A percentile compares a stretch with the other conserved stretches of the same genome.
Conservation (phyloP, 2,113 vertebrate species). For the Pteruthius melanotis region DNA sequence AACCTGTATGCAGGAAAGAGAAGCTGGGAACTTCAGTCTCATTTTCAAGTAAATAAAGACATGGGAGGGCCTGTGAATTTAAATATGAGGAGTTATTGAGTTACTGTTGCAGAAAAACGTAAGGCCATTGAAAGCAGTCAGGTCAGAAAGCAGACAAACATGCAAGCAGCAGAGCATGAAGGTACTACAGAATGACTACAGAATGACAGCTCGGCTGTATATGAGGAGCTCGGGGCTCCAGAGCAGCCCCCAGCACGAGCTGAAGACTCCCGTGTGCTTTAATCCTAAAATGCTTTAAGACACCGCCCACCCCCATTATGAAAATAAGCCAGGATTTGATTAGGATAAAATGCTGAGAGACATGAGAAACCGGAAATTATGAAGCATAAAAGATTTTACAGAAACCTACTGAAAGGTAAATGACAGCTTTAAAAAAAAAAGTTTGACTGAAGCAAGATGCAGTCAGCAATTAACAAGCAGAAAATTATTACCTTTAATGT, state of each 20-base stretch:
- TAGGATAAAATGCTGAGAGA: neutral
- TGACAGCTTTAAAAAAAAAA: neutral
- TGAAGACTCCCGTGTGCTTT: neutral
- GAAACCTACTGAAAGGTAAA: neutral
- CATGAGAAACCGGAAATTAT: neutral
- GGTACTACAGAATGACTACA: neutral
- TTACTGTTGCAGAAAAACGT: neutral
- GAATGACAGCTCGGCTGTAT: neutral
- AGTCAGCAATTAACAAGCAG: neutral
- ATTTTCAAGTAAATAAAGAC: neutral
- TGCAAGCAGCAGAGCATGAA: neutral
- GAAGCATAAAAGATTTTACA: neutral
- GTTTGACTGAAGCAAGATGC: neutral
- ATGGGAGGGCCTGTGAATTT: neutral
- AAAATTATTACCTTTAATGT: conserved; percentile 79
- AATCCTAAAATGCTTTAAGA: neutral
- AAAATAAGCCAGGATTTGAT: neutral
- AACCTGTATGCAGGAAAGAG: neutral
- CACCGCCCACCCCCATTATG: rapidly evolving
- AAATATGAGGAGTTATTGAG: neutral
- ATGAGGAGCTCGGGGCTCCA: neutral
- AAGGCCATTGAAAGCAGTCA: neutral
- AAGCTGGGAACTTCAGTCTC: neutral
- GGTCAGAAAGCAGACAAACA: neutral
- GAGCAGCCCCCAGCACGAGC: neutral